A percentile compares a stretch with the other conserved stretches of the same genome.
phyloP scores from a whole-genome alignment of 2,797 vertebrate species.

The Delichon dasypus region DNA sequence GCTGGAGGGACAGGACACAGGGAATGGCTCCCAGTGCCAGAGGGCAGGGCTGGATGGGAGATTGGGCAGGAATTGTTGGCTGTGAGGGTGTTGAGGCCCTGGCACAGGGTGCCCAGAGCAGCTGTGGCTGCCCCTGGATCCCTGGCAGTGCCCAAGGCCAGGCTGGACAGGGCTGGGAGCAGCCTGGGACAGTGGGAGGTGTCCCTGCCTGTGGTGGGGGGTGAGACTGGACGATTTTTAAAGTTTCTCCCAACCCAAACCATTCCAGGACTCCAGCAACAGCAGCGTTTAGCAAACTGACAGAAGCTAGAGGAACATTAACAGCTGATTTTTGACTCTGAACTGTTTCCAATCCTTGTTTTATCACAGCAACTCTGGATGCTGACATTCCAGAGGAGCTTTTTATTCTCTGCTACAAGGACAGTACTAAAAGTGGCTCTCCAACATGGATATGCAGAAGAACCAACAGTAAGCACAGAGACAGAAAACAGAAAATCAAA shows the following conservation, averaged over 20 bases:
- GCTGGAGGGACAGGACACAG: neutral
- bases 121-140: neutral
- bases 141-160: neutral
- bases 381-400: neutral
- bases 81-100: neutral
- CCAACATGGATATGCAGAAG: neutral
- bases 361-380: neutral
- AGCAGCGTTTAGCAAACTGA: neutral
- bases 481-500: neutral
- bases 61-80: neutral
- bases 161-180: neutral
- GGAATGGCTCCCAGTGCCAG: neutral
- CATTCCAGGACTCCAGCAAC: neutral
- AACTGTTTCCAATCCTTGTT: neutral
- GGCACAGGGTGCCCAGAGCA: neutral
- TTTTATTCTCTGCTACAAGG: neutral
- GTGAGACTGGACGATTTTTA: neutral
- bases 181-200: rapidly evolving
- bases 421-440: neutral
- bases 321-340: neutral
- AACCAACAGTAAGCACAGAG: neutral
- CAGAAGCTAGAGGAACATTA: neutral
- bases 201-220: neutral
- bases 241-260: neutral
- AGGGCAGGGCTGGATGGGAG: neutral